phyloP scores from a whole-genome alignment of 1,140 invertebrate species.

The Drosophila nigromelanica region DNA sequence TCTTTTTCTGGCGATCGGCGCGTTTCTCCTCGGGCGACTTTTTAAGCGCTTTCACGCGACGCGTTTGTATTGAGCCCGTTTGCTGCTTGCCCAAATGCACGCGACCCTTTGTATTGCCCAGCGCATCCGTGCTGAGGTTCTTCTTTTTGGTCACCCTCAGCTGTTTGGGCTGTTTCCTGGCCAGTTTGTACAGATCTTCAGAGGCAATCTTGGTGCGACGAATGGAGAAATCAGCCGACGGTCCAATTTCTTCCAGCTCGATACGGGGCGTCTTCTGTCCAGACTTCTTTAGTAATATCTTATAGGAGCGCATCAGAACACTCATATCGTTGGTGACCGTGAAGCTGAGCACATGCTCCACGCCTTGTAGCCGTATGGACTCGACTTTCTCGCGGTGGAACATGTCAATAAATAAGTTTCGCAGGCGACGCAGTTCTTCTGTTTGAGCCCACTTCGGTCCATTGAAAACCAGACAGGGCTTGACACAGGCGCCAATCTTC shows the following conservation, averaged over 20 bases:
- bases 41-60: slow-evolving; percentile 96
- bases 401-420: slow-evolving; percentile 96
- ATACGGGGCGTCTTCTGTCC: slow-evolving; percentile 93
- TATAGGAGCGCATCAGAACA: slow-evolving; percentile 95
- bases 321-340: slow-evolving; percentile 91
- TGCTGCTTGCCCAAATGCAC: slow-evolving; percentile 97
- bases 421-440: slow-evolving; percentile 91
- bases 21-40: slow-evolving; percentile 90
- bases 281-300: slow-evolving; percentile 95
- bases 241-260: slow-evolving; percentile 93
- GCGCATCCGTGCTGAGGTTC: slow-evolving; percentile 93
- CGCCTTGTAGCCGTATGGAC: slow-evolving; percentile 93
- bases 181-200: slow-evolving; percentile 94
- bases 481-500: slow-evolving; percentile 92
- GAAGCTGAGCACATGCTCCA: slow-evolving; percentile 97
- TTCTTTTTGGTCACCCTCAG: slow-evolving; percentile 94
- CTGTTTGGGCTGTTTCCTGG: slow-evolving; percentile 93
- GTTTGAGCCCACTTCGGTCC: slow-evolving; percentile 95
- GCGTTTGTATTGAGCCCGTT: slow-evolving; percentile 93
- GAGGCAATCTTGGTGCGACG: slow-evolving; percentile 95
- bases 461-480: slow-evolving; percentile 96
- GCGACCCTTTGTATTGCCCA: slow-evolving; percentile 95
- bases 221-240: slow-evolving; percentile 94
- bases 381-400: slow-evolving; percentile 94
- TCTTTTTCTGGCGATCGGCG: slow-evolving; percentile 85